Percentiles rank a stretch among this genome's conserved stretches.
phyloP scores from a whole-genome alignment of 2,797 vertebrate genomes.

The Gymnocypris eckloni region DNA sequence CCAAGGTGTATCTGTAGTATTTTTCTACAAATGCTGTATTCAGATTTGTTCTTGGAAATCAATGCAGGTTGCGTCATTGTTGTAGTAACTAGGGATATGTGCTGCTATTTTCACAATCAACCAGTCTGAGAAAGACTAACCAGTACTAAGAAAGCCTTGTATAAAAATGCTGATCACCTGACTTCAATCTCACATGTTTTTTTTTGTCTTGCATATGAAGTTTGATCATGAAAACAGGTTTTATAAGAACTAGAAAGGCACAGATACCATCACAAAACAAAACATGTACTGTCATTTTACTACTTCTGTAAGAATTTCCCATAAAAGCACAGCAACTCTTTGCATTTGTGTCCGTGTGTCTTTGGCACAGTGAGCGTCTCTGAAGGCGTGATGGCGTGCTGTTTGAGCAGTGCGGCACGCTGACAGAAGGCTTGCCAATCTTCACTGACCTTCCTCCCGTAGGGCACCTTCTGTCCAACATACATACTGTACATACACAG shows the following conservation, averaged over 20 bases:
- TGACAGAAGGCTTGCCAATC: constrained; percentile 38
- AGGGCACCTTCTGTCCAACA: constrained; percentile 38
- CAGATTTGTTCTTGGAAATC: not conserved
- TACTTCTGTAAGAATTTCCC: not conserved
- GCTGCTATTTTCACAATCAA: not conserved
- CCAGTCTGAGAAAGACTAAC: not conserved
- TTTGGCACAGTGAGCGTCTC: constrained; percentile 58
- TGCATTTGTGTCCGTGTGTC: constrained; percentile 51
- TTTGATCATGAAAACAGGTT: not conserved
- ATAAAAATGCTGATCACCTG: not conserved
- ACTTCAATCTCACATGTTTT: not conserved
- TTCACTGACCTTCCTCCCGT: constrained; percentile 28
- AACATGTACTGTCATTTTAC: not conserved
- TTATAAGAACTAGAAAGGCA: not conserved
- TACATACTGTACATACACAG: not conserved
- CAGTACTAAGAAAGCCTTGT: not conserved
- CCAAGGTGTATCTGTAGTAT: constrained; percentile 50
- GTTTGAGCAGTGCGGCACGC: constrained; percentile 56
- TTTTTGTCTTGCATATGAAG: not conserved
- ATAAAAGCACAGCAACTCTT: not conserved
- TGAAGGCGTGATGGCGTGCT: constrained; percentile 63
- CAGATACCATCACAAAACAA: not conserved
- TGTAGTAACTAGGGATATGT: not conserved
- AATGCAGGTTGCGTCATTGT: not conserved
- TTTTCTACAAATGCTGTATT: not conserved